Evolutionary conservation across 2,113 vertebrate genomes (phyloP), one percentile per base, ranked within the genome.

Genomic region (Callopanchax toddi): DNA sequence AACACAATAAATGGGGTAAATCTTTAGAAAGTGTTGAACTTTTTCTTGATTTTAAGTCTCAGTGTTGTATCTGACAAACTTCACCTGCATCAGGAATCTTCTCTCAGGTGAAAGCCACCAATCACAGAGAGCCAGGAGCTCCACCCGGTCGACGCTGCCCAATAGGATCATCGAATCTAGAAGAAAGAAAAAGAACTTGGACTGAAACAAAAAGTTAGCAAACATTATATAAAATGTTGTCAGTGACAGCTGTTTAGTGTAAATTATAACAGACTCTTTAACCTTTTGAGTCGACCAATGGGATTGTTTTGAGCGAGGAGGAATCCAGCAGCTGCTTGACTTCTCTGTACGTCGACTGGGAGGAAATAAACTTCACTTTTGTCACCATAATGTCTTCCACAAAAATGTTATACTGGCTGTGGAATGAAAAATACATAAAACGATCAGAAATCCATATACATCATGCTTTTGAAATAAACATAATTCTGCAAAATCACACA

Each of bases 331-430:
- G 44, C 0, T 72, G 59, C 61, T 86, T 87, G 63, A 97, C 87
- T 37, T 98, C 96, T 71, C 87, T 76, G 37, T 94, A 97, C 4
- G 92, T 95, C 51, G 94, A 96, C 65, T 92, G 86, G 26, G 94
- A 94, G 4, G 94, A 95, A 32, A 97, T 56, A 2, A 95, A 97
- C 85, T 94, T 94, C 80, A 97, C 92, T 1, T 95, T 92, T 25
- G 89, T 93, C 57, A 98, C 94, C 96, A 98, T 98, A 86, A 98
- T 98, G 87, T 98, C 95, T 74, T 95, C 96, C 37, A 97, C 95
- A 81, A 96, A 96, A 70, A 96, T 94, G 51, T 96, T 97, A 76
- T 95, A 96, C 71, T 96, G 97, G 86, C 96, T 98, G 90, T 62
- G 37, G 54, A 61, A 26, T 15, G 13, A 34, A 3, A 55, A 1